phyloP scores from a whole-genome alignment of 2,113 vertebrate genomes.

The Odontesthes bonariensis region DNA sequence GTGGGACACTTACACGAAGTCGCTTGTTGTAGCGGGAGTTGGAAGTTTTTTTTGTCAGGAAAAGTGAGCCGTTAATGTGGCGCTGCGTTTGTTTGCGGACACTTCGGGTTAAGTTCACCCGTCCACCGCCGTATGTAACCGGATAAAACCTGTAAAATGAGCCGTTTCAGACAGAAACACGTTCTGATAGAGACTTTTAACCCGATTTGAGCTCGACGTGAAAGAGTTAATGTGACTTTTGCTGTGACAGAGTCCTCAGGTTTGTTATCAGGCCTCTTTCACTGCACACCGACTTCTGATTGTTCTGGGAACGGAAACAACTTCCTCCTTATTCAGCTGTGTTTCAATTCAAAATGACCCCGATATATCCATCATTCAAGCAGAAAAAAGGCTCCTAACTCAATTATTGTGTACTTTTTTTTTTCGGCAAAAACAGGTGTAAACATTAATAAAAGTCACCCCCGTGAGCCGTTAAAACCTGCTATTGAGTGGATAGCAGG shows the following conservation, averaged over 20 bases:
- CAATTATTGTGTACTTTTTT: too few species aligned
- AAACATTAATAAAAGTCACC: too few species aligned
- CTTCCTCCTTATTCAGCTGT: neutral
- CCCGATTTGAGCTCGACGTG: too few species aligned
- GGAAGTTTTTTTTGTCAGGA: neutral
- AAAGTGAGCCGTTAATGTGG: slow-evolving; percentile 10
- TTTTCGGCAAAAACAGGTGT: too few species aligned
- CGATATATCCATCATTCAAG: too few species aligned
- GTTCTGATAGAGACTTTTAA: too few species aligned
- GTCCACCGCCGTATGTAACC: neutral
- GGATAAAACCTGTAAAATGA: neutral
- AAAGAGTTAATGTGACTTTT: neutral
- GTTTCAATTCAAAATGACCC: neutral
- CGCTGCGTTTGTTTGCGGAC: slow-evolving; percentile 1
- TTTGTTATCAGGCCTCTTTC: slow-evolving; percentile 15
- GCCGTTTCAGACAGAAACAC: neutral
- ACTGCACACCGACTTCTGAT: too few species aligned
- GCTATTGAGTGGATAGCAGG: too few species aligned
- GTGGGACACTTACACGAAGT: neutral
- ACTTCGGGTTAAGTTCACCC: slow-evolving; percentile 21
- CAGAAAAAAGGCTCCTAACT: too few species aligned
- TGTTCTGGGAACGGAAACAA: neutral
- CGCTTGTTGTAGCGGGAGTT: neutral
- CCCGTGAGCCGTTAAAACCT: too few species aligned
- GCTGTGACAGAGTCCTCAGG: neutral